phyloP scores from a whole-genome alignment of 2,797 vertebrate genomes.

The Ptychobarbus kaznakovi region DNA sequence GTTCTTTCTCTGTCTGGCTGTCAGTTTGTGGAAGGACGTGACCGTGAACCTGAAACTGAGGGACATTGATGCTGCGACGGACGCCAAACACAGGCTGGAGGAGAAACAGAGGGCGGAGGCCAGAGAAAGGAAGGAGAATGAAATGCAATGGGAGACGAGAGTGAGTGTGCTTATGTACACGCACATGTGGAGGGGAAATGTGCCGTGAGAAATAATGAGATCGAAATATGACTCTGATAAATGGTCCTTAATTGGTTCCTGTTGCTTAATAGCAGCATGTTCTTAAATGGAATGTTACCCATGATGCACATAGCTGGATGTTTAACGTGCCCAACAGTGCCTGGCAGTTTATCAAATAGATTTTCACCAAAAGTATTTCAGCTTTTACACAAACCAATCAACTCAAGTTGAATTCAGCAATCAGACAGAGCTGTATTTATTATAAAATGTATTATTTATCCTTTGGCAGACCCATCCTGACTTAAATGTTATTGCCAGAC shows the following conservation, averaged over 20 bases:
- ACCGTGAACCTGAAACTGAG: slow-evolving; percentile 94
- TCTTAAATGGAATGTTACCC: neutral
- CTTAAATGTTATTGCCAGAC: neutral
- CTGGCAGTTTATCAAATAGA: neutral
- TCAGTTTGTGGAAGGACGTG: slow-evolving; percentile 94
- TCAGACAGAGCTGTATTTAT: neutral
- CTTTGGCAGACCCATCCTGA: neutral
- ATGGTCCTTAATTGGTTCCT: neutral
- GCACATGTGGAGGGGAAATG: neutral
- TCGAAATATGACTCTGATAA: neutral
- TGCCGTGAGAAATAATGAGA: neutral
- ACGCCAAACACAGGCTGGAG: slow-evolving; percentile 93
- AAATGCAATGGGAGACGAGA: slow-evolving; percentile 95
- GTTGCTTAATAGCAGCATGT: neutral
- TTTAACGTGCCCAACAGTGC: neutral
- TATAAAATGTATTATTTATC: neutral
- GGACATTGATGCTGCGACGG: slow-evolving; percentile 95
- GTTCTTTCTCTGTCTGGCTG: slow-evolving; percentile 4
- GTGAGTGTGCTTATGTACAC: slow-evolving; percentile 75
- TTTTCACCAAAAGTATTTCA: neutral
- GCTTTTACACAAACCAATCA: neutral
- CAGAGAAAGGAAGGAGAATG: slow-evolving; percentile 93
- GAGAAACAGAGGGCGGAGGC: slow-evolving; percentile 97
- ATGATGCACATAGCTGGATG: neutral
- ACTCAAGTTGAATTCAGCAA: neutral